Evolutionary conservation across 2,888 invertebrate species (phyloP).

Genomic region (Amorpha juglandis): DNA sequence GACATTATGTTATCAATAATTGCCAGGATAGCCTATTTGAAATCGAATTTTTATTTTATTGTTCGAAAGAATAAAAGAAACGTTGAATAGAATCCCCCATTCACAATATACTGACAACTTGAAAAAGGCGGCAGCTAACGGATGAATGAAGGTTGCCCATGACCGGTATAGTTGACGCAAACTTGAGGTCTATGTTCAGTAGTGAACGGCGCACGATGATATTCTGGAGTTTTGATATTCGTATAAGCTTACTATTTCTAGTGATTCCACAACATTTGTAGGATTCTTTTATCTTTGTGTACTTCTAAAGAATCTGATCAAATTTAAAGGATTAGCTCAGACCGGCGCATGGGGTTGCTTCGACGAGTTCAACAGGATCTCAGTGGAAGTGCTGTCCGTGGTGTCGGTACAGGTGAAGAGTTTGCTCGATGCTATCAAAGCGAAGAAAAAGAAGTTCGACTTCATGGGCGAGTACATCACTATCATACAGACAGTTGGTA

Average conservation of each 20-base stretch:
- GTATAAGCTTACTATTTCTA: not conserved
- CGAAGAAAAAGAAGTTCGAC: conserved; percentile 90
- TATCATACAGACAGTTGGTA: conserved; percentile 91
- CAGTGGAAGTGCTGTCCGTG: conserved; percentile 97
- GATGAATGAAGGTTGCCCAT: too few relatives aligned
- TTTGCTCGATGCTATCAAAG: conserved; percentile 94
- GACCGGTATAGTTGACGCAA: too few relatives aligned
- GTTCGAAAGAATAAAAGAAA: too few relatives aligned
- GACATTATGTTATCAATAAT: too few relatives aligned
- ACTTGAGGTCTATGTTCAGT: not conserved
- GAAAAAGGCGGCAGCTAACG: too few relatives aligned
- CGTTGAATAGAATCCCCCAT: too few relatives aligned
- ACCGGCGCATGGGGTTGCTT: conserved; percentile 99
- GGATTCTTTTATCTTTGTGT: not conserved
- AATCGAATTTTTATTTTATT: not conserved
- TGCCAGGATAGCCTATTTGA: not conserved
- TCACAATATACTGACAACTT: not conserved
- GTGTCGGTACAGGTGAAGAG: conserved; percentile 96
- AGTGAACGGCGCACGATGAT: not conserved
- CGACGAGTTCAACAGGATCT: conserved; percentile 97
- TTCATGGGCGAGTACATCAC: conserved; percentile 93
- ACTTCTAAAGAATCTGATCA: not conserved
- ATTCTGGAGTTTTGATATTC: too few relatives aligned
- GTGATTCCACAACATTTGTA: not conserved
- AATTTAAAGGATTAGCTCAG: conserved; percentile 88